Base-by-base conservation (phyloP, 2,888 invertebrate genomes). In the Drosophila dives region DNA sequence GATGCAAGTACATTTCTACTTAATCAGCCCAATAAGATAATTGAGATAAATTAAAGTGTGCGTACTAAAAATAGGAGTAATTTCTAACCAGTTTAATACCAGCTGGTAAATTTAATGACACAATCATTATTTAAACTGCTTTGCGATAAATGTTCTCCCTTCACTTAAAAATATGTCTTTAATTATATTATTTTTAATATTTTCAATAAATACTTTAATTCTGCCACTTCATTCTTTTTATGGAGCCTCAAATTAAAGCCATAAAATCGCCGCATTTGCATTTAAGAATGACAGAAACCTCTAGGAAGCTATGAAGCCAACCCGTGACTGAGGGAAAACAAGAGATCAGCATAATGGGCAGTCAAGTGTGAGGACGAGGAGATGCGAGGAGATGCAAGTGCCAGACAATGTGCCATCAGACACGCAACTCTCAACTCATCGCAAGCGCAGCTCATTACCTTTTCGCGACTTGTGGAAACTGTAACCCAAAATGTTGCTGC, bases 371-470 rank as follows among this genome's bases (percentile, higher is more conserved):
- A 71, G 63, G 38, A 8, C 32, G 50, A 17, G 42, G 12, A 26
- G 70, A 68, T 33, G 65, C 53, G 34, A 45, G 49, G 32, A 49
- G 29, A 29, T 29, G 49, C 48, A 58, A 77, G 63, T 61, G 69
- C 53, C 64, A 79, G 76, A 80, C 80, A 79, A 70, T 75, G 53
- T 66, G 34, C 58, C 62, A 62, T 69, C 71, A 64, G 59, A 77
- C 62, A 66, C 56, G 66, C 61, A 70, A 56, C 62, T 69, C 55
- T 56, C 56, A 42, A 56, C 32, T 42, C 40, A 40, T 51, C 64
- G 53, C 56, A 67, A 72, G 48, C 33, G 55, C 40, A 67, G 75
- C 77, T 79, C 78, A 78, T 78, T 78, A 78, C 80, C 51, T 66
- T 38, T 55, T 59, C 64, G 60, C 60, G 60, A 67, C 60, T 60